These are phyloP conservation scores for Chrysochloris asiatica DNA, from an alignment of 2,113 vertebrate species.

Conservation along the genomic window DNA sequence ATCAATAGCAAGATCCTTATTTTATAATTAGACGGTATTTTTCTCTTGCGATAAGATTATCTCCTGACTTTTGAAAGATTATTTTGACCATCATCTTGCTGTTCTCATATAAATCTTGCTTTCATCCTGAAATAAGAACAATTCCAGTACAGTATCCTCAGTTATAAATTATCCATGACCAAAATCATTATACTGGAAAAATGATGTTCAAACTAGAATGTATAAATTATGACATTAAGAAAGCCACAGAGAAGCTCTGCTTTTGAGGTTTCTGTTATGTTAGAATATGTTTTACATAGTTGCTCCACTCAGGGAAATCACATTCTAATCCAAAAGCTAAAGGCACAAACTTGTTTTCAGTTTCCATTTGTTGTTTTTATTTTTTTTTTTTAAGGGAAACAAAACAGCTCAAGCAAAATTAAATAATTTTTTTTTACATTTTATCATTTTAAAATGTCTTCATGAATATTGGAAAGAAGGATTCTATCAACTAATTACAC, in stretches of 20 bases:
- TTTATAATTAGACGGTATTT: conserved; percentile 46
- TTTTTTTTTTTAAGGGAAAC: conserved; percentile 50
- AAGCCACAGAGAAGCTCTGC: conserved; percentile 33
- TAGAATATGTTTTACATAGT: conserved; percentile 16
- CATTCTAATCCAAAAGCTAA: conserved; percentile 10
- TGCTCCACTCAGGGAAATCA: conserved; percentile 17
- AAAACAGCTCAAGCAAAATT: conserved; percentile 12
- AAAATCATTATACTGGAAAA: conserved; percentile 64
- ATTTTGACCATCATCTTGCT: conserved; percentile 52
- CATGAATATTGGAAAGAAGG: not conserved
- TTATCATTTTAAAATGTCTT: no score
- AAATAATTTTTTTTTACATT: no score
- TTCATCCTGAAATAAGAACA: conserved; percentile 61
- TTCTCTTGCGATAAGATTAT: conserved; percentile 3
- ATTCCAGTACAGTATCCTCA: not conserved
- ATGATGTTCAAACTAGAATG: conserved; percentile 52
- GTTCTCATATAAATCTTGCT: conserved; percentile 57
- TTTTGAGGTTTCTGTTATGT: conserved; percentile 42
- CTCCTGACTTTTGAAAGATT: conserved; percentile 56
- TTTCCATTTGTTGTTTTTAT: not conserved
- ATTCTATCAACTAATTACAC: not conserved
- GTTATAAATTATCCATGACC: conserved; percentile 63
- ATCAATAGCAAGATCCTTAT: conserved; percentile 48
- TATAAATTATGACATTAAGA: conserved; percentile 12
- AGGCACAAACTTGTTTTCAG: conserved; percentile 31